Evolutionary conservation across 2,797 vertebrate species (phyloP).

Genomic region (Meriones psammophilus): DNA sequence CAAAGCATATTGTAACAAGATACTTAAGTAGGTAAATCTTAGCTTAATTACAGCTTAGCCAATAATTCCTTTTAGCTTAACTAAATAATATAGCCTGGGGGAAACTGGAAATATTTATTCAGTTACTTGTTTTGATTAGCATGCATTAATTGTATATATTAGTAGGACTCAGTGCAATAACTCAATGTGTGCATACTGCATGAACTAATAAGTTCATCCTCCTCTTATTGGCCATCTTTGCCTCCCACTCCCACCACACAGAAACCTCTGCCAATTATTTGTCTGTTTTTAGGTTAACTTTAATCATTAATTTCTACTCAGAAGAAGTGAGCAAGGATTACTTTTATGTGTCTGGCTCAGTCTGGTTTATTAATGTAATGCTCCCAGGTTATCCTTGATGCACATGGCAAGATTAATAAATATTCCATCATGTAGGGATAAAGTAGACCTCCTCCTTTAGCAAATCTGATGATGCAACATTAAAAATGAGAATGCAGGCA

Average conservation of each 20-base stretch:
- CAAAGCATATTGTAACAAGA: constrained; percentile 46
- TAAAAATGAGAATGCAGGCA: too few relatives aligned
- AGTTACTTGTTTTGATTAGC: not conserved
- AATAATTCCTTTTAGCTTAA: constrained; percentile 37
- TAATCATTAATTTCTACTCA: not conserved
- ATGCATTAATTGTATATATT: not conserved
- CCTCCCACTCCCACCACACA: not conserved
- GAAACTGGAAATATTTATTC: constrained; percentile 7
- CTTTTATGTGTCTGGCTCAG: not conserved
- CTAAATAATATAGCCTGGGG: not conserved
- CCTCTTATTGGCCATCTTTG: not conserved
- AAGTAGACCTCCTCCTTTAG: not conserved
- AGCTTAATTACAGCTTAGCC: constrained; percentile 37
- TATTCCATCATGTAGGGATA: not conserved
- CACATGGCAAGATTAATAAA: not conserved
- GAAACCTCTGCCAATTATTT: not conserved
- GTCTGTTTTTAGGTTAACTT: not conserved
- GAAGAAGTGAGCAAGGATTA: not conserved
- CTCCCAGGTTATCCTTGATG: not conserved
- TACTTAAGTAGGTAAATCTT: constrained; percentile 28
- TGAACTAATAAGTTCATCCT: rapidly evolving
- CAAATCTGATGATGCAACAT: not conserved
- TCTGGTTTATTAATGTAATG: not conserved
- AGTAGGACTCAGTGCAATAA: not conserved
- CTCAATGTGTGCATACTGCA: not conserved